Evolutionary conservation across 2,113 vertebrate species (phyloP), one percentile per base, ranked within the genome.

Genomic region (Triplophysa dalaica): DNA sequence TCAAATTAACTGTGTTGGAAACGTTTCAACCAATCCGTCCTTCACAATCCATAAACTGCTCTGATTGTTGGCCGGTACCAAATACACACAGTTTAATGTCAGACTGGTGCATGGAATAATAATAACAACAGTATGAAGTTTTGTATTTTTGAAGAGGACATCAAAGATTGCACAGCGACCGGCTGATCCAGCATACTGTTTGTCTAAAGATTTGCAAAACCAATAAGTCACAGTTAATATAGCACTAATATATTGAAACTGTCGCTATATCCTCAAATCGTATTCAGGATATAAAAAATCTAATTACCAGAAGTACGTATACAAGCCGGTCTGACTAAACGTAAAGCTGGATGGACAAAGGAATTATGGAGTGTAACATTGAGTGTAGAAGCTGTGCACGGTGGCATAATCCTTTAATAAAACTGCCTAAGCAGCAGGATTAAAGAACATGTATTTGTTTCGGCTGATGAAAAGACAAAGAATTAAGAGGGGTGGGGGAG

Each of bases 401-500:
- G 80, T 80, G 81, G 86, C 86, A 84, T 87, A 88, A 87, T 83
- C 82, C 79, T 88, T 85, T 87, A 89, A 90, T 90, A 88, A 91
- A 91, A 83, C 85, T 85, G 83, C 77, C 79, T 90, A 89, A 88
- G 88, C 88, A 50, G 67, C 83, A 70, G 87, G 89, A 90, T 92
- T 91, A 90, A 58, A 52, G 61, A 78, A 79, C 83, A 86, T 88
- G 86, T 91, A 90, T 91, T 91, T 90, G 89, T 89, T 86, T 86
- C 66, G 61, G 75, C 87, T 89, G 88, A 89, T 89, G 89, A 91
- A 90, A 91, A 90, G 56, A 60, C 12, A 68, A 62, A 61, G 67
- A 56, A 24, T 86, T 81, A 83, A 75, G 72, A 84, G 82, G 89
- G 84, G 66, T n/a, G 45, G 43, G 13, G 75, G 29, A 22, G 22